Conservation (phyloP, 2,113 vertebrate genomes). For the Sturnus vulgaris region DNA sequence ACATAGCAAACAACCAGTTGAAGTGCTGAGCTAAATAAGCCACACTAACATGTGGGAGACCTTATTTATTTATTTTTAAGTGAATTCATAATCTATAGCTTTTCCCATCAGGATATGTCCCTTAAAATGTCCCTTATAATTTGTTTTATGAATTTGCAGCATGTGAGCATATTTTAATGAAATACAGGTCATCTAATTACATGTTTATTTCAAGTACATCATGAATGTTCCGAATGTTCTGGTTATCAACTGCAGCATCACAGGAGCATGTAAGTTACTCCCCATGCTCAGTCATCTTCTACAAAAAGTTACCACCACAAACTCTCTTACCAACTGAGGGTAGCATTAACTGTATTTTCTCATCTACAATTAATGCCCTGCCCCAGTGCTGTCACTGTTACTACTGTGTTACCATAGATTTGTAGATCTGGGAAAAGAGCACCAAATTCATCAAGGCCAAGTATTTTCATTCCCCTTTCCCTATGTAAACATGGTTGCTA, state of each 20-base stretch:
- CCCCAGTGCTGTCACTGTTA: not conserved
- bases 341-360: not conserved
- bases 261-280: not conserved
- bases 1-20: constrained; percentile 45
- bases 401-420: not conserved
- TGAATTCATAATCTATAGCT: not conserved
- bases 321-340: not conserved
- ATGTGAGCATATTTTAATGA: not conserved
- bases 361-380: not conserved
- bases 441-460: not conserved
- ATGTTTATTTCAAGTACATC: not conserved
- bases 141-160: not conserved
- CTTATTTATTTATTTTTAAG: constrained; percentile 31
- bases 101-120: not conserved
- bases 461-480: not conserved
- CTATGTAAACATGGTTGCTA: not conserved
- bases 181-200: not conserved
- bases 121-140: not conserved
- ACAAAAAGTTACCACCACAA: not conserved
- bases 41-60: not conserved
- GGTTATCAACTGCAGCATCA: not conserved
- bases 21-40: constrained; percentile 12
- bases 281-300: not conserved
- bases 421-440: not conserved
- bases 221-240: not conserved